Evolutionary conservation across 2,888 invertebrate species (phyloP).

Genomic region (Nasonovia ribisnigri): DNA sequence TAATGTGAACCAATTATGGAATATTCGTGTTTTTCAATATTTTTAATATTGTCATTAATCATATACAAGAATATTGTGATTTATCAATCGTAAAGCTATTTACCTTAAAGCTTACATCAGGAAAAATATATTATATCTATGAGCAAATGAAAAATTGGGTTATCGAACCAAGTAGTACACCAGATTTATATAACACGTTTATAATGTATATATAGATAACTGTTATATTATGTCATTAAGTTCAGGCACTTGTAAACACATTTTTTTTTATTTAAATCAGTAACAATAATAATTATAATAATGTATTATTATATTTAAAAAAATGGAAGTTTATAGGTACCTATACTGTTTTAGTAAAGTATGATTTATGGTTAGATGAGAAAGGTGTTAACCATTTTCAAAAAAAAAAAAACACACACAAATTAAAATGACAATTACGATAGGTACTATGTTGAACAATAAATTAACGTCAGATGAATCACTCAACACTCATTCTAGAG

Average conservation of each 20-base stretch:
- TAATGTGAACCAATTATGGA: neutral
- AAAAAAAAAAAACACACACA: neutral
- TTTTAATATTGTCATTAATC: neutral
- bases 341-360: neutral
- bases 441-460: neutral
- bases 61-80: neutral
- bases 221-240: neutral
- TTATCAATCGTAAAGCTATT: neutral
- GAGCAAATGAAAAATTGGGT: neutral
- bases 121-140: neutral
- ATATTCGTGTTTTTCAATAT: neutral
- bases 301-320: neutral
- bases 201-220: neutral
- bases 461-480: neutral
- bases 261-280: neutral
- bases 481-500: neutral
- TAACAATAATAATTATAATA: neutral
- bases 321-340: neutral
- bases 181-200: no score
- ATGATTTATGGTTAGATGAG: neutral
- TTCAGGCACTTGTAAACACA: neutral
- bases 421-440: neutral
- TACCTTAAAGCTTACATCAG: neutral
- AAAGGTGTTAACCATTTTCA: neutral
- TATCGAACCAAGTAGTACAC: neutral